A percentile compares a stretch with the other conserved stretches of the same genome.
These are phyloP conservation scores for Ganaspis brasiliensis DNA, from an alignment of 2,888 invertebrate species.

Conservation along the genomic window DNA sequence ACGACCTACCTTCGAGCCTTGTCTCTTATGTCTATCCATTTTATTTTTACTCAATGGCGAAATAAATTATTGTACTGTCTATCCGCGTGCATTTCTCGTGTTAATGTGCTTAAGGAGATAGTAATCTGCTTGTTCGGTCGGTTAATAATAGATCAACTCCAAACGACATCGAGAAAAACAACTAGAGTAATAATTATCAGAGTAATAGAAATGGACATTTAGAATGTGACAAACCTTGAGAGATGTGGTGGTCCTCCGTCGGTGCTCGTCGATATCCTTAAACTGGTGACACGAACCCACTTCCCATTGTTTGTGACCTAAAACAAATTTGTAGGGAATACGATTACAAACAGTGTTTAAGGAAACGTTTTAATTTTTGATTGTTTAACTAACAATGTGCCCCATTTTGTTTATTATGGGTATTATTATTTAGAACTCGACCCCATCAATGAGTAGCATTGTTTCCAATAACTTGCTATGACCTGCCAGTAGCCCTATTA, in stretches of 20 bases:
- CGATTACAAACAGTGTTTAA: conserved; percentile 14
- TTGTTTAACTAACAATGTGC: too few relatives aligned
- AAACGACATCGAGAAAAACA: conserved; percentile 4
- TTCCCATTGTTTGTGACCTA: conserved; percentile 88
- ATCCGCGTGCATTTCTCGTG: conserved; percentile 26
- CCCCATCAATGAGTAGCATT: too few relatives aligned
- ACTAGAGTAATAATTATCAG: not conserved
- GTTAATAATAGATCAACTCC: conserved; percentile 26
- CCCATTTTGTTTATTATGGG: too few relatives aligned
- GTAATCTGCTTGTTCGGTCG: conserved; percentile 1
- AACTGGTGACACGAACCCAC: conserved; percentile 89
- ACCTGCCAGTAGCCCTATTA: too few relatives aligned
- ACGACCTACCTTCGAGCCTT: conserved; percentile 59
- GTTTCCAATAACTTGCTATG: too few relatives aligned
- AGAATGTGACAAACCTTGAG: conserved; percentile 60
- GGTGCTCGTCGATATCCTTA: conserved; percentile 82
- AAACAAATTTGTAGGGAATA: conserved; percentile 78
- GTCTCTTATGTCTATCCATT: conserved; percentile 52
- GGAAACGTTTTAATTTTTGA: too few relatives aligned
- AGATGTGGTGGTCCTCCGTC: conserved; percentile 34
- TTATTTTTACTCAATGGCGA: conserved; percentile 45
- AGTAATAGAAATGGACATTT: not conserved
- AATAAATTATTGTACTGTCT: conserved; percentile 49
- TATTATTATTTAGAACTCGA: too few relatives aligned
- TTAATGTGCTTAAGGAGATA: conserved; percentile 29